phyloP scores from a whole-genome alignment of 2,113 vertebrate species.

The Melanostigma gelatinosum region DNA sequence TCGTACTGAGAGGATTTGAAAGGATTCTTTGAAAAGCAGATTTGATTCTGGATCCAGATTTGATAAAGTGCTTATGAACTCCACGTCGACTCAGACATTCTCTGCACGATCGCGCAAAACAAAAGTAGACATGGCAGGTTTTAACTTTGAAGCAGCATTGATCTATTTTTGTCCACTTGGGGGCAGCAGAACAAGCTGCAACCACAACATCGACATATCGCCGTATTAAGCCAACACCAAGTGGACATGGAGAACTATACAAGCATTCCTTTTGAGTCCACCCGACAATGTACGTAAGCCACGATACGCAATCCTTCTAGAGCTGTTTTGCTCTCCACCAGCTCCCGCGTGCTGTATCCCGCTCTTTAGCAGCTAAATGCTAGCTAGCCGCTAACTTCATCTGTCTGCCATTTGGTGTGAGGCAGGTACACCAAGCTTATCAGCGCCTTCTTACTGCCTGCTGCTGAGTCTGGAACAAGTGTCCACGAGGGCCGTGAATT shows the following conservation, averaged over 20 bases:
- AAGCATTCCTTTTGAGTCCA: not conserved
- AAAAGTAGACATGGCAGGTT: not conserved
- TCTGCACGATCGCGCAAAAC: not conserved
- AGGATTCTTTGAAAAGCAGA: constrained; percentile 11
- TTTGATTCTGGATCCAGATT: not conserved
- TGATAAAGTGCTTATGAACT: not conserved
- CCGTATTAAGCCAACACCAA: not conserved
- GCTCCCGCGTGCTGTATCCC: not conserved
- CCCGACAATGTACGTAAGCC: not conserved
- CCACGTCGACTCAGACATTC: not conserved
- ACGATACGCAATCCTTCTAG: not conserved
- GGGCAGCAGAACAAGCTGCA: not conserved
- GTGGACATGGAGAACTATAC: not conserved
- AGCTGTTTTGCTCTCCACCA: not conserved
- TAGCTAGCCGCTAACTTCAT: not conserved
- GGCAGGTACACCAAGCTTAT: not conserved
- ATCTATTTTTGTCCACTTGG: not conserved
- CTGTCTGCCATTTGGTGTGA: not conserved
- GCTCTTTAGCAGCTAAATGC: not conserved
- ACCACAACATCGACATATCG: not conserved
- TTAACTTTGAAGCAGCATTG: not conserved
- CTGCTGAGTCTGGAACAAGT: not conserved
- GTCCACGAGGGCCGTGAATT: not conserved
- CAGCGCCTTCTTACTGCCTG: not conserved
- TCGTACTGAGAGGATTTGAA: not conserved